phyloP scores from a whole-genome alignment of 2,797 vertebrate genomes.

The Eulemur albifrons region DNA sequence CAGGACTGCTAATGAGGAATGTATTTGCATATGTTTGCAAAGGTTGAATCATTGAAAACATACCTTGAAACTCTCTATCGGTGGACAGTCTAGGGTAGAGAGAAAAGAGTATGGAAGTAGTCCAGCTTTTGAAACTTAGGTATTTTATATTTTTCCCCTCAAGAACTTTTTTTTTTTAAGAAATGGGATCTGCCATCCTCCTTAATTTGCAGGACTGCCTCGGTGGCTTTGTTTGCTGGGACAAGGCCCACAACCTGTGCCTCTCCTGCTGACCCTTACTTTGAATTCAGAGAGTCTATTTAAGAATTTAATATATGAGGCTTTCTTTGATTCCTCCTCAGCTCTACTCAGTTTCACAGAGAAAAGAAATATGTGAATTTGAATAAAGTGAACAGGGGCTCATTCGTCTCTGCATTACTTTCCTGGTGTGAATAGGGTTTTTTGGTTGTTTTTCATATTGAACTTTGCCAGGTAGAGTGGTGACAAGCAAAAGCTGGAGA shows the following conservation, averaged over 20 bases:
- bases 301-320: slow-evolving; percentile 87
- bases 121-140: slow-evolving; percentile 34
- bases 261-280: background rate
- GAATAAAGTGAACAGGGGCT: slow-evolving; percentile 61
- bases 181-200: slow-evolving; percentile 7
- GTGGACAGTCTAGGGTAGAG: background rate
- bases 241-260: slow-evolving; percentile 30
- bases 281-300: slow-evolving; percentile 81
- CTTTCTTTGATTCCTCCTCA: slow-evolving; percentile 18
- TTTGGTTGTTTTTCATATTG: background rate
- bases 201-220: background rate
- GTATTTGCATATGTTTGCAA: slow-evolving; percentile 81
- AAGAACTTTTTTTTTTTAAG: slow-evolving; percentile 44
- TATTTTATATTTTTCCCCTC: slow-evolving; percentile 64
- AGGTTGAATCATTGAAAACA: slow-evolving; percentile 19
- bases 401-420: slow-evolving; percentile 20
- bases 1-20: slow-evolving; percentile 71
- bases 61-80: background rate
- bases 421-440: background rate
- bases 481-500: background rate
- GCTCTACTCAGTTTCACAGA: slow-evolving; percentile 19
- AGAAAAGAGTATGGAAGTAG: background rate
- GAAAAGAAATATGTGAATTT: slow-evolving; percentile 65
- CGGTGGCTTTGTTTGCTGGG: background rate
- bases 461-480: background rate